A percentile compares a stretch with the other conserved stretches of the same genome.
phyloP scores from a whole-genome alignment of 1,140 invertebrate genomes.

The Papilio glaucus region DNA sequence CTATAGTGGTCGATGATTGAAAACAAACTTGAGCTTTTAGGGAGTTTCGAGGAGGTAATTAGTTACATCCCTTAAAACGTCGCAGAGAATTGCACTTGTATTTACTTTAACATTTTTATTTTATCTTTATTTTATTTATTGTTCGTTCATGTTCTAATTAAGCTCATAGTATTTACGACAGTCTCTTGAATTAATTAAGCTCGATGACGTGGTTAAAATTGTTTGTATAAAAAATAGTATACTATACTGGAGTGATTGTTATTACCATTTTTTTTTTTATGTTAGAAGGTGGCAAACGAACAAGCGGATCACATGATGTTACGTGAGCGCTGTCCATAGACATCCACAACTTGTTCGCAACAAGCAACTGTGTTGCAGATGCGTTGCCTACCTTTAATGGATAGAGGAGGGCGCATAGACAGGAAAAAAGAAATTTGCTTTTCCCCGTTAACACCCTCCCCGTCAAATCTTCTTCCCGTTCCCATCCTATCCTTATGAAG shows the following conservation, averaged over 20 bases:
- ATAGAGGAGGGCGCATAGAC: too few species aligned
- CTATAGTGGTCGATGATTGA: constrained; percentile 20
- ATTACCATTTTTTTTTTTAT: not conserved
- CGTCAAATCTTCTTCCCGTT: too few species aligned
- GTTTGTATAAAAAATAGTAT: not conserved
- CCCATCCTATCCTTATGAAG: too few species aligned
- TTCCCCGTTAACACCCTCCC: too few species aligned
- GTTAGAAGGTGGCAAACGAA: too few species aligned
- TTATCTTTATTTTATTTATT: constrained; percentile 1
- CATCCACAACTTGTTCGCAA: too few species aligned
- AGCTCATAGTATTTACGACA: not conserved
- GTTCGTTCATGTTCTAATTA: not conserved
- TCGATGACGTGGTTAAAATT: not conserved
- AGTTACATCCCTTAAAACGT: not conserved
- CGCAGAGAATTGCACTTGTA: constrained; percentile 4
- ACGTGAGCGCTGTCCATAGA: too few species aligned
- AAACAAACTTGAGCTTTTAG: constrained; percentile 7
- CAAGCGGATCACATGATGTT: too few species aligned
- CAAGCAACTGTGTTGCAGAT: too few species aligned
- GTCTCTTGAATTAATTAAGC: not conserved
- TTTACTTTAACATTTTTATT: too few species aligned
- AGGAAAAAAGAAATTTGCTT: too few species aligned
- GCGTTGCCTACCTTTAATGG: too few species aligned
- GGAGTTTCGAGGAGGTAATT: constrained; percentile 6
- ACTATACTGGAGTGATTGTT: not conserved